Evolutionary conservation across 2,797 vertebrate genomes (phyloP).

Genomic region (Smutsia gigantea): DNA sequence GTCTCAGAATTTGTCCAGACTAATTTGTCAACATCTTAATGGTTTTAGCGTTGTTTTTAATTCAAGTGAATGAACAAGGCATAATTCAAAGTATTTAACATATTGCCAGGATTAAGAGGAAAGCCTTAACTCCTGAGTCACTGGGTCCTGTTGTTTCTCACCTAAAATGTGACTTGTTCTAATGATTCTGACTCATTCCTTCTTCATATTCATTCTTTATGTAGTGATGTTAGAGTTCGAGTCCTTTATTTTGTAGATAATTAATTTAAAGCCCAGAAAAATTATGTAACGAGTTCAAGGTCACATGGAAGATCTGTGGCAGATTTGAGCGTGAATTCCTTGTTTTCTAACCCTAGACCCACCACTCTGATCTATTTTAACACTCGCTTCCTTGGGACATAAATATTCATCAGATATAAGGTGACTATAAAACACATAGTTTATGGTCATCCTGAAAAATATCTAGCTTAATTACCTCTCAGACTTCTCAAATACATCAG

Average conservation of each 20-base stretch:
- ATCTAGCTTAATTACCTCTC: not conserved
- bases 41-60: conserved; percentile 53
- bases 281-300: not conserved
- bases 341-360: conserved; percentile 26
- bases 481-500: not conserved
- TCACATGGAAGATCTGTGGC: not conserved
- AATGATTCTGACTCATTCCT: conserved; percentile 54
- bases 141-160: conserved; percentile 6
- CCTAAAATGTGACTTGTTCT: conserved; percentile 30
- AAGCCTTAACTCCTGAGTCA: conserved; percentile 36
- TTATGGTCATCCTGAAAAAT: conserved; percentile 27
- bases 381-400: not conserved
- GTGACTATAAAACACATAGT: not conserved
- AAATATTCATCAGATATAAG: not conserved
- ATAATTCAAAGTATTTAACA: conserved; percentile 62
- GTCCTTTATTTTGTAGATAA: conserved; percentile 57
- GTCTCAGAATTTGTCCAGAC: conserved; percentile 45
- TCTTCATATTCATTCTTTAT: conserved; percentile 49
- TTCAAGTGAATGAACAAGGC: conserved; percentile 39
- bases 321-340: not conserved
- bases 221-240: not conserved
- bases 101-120: conserved; percentile 55
- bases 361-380: not conserved
- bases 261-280: conserved; percentile 60
- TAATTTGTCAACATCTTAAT: conserved; percentile 46